phyloP scores from a whole-genome alignment of 2,888 invertebrate genomes.

The Xestia xanthographa region DNA sequence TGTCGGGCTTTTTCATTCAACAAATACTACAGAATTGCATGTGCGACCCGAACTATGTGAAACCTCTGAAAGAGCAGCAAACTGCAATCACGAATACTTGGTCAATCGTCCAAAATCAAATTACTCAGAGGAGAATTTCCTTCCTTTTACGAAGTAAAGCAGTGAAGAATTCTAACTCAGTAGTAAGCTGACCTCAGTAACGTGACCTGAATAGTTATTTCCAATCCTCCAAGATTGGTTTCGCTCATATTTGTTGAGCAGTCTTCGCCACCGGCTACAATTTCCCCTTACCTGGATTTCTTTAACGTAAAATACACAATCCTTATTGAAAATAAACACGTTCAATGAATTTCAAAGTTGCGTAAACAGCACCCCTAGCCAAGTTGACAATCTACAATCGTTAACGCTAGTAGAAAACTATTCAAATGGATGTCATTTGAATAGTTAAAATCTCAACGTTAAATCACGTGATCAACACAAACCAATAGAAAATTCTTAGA shows the following conservation, averaged over 20 bases:
- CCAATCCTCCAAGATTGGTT: conserved; percentile 41
- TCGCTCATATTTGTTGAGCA: conserved; percentile 29
- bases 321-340: conserved; percentile 36
- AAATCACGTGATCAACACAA: no score
- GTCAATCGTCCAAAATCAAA: conserved; percentile 3
- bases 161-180: neutral
- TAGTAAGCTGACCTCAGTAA: conserved; percentile 15
- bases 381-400: no score
- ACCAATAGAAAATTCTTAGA: no score
- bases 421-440: no score
- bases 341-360: conserved; percentile 22
- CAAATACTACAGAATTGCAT: neutral
- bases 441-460: no score
- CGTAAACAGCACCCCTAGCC: no score
- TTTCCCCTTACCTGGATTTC: conserved; percentile 19
- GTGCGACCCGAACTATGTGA: neutral
- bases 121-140: neutral
- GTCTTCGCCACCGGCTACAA: conserved; percentile 20
- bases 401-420: no score
- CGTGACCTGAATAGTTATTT: conserved; percentile 37
- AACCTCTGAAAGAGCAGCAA: neutral
- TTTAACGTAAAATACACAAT: conserved; percentile 37
- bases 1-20: neutral
- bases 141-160: neutral
- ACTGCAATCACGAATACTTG: conserved; percentile 4